Conservation (phyloP, 2,797 vertebrate genomes). For the Oreochromis mossambicus region DNA sequence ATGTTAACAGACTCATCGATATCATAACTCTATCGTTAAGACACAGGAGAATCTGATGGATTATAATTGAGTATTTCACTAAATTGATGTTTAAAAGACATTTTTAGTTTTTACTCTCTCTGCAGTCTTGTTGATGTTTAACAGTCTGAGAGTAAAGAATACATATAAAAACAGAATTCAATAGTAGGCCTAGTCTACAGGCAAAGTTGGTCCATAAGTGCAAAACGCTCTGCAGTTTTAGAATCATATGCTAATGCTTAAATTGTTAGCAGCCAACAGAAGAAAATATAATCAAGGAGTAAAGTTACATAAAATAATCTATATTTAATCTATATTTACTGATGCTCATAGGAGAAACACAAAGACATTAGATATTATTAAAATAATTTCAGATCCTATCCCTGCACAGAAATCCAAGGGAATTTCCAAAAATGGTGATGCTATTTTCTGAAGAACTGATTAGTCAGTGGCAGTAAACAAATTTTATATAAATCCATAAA, state of each 20-base stretch:
- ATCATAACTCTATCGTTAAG: background rate
- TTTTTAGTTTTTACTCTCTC: background rate
- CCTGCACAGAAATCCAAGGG: background rate
- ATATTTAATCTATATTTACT: background rate
- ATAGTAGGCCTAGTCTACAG: background rate
- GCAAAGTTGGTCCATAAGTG: background rate
- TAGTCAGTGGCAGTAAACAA: background rate
- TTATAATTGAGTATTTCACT: background rate
- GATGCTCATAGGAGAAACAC: background rate
- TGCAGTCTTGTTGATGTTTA: background rate
- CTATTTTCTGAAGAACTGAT: background rate
- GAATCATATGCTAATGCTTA: background rate
- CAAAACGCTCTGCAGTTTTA: background rate
- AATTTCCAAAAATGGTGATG: background rate
- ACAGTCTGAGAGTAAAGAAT: background rate
- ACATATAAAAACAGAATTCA: background rate
- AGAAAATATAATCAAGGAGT: background rate
- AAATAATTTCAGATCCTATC: background rate
- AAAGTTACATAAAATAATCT: background rate
- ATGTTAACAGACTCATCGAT: background rate
- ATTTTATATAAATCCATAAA: background rate
- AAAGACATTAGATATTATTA: background rate
- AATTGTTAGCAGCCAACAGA: background rate
- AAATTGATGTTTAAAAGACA: background rate
- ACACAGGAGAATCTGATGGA: background rate